Evolutionary conservation across 2,797 vertebrate species (phyloP).

Genomic region (Molossus alvarezi): DNA sequence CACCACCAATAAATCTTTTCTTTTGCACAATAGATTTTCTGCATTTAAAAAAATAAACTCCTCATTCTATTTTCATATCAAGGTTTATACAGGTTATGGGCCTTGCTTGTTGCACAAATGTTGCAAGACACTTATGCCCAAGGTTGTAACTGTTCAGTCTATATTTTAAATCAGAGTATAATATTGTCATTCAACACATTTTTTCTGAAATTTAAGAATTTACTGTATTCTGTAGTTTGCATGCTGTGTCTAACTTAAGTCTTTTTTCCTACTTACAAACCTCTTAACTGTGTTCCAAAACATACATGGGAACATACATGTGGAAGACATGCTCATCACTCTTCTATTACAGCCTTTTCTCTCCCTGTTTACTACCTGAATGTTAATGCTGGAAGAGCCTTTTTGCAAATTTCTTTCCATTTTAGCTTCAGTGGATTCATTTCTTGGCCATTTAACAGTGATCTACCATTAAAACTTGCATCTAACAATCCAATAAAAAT

Average conservation of each 20-base stretch:
- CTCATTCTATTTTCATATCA: background rate
- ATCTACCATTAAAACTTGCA: background rate
- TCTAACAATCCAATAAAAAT: background rate
- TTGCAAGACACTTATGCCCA: background rate
- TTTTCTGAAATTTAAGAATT: background rate
- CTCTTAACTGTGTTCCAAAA: background rate
- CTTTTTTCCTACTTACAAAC: background rate
- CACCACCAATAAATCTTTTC: background rate
- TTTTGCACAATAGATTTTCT: background rate
- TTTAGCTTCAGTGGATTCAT: background rate
- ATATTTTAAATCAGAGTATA: background rate
- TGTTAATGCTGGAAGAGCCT: background rate
- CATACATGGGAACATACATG: background rate
- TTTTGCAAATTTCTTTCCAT: background rate
- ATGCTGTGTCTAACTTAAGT: background rate
- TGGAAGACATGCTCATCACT: background rate
- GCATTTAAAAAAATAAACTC: background rate
- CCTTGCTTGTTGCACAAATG: background rate
- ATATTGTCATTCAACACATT: background rate
- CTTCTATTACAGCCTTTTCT: background rate
- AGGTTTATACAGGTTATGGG: background rate
- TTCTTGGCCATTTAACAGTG: background rate
- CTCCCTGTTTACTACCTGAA: background rate
- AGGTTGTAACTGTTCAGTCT: background rate
- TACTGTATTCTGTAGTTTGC: background rate